Evolutionary conservation across 2,888 invertebrate genomes (phyloP), one percentile per base, ranked within the genome.

Genomic region (Dicycla oo): DNA sequence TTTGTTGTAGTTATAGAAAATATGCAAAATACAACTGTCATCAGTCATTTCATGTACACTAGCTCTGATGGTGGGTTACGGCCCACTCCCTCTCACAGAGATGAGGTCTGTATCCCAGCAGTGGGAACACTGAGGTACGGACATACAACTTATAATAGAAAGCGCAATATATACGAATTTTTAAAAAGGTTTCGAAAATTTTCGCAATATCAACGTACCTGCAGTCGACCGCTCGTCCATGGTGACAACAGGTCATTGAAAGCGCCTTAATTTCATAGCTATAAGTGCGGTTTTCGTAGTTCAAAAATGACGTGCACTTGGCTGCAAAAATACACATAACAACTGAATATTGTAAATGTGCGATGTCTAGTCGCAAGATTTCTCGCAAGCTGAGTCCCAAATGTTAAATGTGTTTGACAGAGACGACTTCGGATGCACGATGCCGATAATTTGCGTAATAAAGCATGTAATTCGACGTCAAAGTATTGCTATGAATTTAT

Each of bases 1-100:
- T 75, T 57, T 57, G 49, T 49, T 43, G 34, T 11, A 57, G 23
- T 47, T 56, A 13, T 20, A 74, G 54, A 47, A 75, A 54, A 75
- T 67, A n/a, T 3, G n/a, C 26, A 76, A 73, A 56, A 47, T 67
- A 26, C n/a, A n/a, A 47, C 13, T 30, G 8, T 38, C 38, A 40
- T 23, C 23, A 23, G 18, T 57, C 47, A 23, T 70, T 47, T 57
- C 13, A 30, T 8, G 23, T 18, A n/a, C 10, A 30, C 3, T 30
- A 30, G n/a, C n/a, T n/a, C n/a, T n/a, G n/a, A n/a, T n/a, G n/a
- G n/a, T n/a, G n/a, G n/a, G n/a, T n/a, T n/a, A n/a, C n/a, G n/a
- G n/a, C n/a, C n/a, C n/a, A n/a, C n/a, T n/a, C n/a, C n/a, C n/a
- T n/a, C n/a, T n/a, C n/a, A n/a, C n/a, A n/a, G n/a, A n/a, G n/a